Conservation (phyloP, 92 coral and sea anemone species). For the Bergia puertoricense region DNA sequence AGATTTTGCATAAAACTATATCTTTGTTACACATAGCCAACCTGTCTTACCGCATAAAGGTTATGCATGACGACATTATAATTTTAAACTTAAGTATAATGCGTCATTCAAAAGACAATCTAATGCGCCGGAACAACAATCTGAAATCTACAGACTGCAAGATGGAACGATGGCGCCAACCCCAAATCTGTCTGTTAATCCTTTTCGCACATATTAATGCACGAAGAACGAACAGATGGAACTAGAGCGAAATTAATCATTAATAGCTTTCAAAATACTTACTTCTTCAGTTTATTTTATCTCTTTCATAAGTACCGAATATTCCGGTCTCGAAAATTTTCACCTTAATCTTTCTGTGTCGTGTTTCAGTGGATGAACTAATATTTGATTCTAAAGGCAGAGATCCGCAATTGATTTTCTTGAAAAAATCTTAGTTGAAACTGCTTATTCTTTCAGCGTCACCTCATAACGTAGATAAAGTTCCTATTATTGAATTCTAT, state of each 20-base stretch:
- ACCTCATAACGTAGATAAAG: background rate
- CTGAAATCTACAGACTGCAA: slow-evolving; percentile 32
- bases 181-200: slow-evolving; percentile 29
- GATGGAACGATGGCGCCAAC: slow-evolving; percentile 37
- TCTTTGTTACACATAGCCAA: background rate
- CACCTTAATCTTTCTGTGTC: slow-evolving; percentile 9
- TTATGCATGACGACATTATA: background rate
- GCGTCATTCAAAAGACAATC: slow-evolving; percentile 13
- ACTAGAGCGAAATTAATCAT: background rate
- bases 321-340: slow-evolving; percentile 6
- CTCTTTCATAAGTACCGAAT: slow-evolving; percentile 20
- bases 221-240: slow-evolving; percentile 31
- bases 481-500: slow-evolving; percentile 10
- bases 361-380: slow-evolving; percentile 26
- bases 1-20: background rate
- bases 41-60: slow-evolving; percentile 15
- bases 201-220: slow-evolving; percentile 28
- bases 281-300: slow-evolving; percentile 22
- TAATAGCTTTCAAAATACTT: background rate
- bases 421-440: background rate
- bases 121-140: background rate
- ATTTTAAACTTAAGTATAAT: background rate
- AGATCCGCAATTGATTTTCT: slow-evolving; percentile 8
- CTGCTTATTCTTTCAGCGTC: slow-evolving; percentile 7
- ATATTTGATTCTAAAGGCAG: slow-evolving; percentile 23